Conservation (phyloP, 2,888 invertebrate genomes). For the Cantharis rustica region DNA sequence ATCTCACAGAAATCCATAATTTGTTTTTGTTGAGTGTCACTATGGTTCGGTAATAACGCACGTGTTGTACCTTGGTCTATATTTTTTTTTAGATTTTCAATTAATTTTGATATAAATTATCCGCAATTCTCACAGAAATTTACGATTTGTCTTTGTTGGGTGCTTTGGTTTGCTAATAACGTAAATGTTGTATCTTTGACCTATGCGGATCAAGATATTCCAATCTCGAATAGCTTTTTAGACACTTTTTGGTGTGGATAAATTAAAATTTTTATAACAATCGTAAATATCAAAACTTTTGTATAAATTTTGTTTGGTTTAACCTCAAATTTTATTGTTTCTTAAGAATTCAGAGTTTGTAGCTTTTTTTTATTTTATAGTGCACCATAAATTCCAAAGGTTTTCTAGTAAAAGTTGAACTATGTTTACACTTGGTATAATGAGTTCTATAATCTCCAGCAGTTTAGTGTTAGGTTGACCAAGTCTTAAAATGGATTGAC, state of each 20-base stretch:
- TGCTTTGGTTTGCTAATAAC: no score
- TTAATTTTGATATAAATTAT: no score
- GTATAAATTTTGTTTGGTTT: neutral
- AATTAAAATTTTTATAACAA: neutral
- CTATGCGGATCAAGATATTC: no score
- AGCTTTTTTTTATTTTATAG: neutral
- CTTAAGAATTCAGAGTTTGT: neutral
- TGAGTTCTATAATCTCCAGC: conserved; percentile 30
- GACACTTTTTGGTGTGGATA: neutral
- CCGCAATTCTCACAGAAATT: no score
- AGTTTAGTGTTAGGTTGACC: conserved; percentile 27
- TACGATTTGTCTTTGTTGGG: no score
- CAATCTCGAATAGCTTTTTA: neutral
- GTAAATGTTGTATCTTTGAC: no score
- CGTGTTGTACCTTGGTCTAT: neutral
- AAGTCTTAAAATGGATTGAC: conserved; percentile 24
- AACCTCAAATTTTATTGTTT: neutral
- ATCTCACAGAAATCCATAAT: no score
- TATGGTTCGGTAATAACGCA: neutral
- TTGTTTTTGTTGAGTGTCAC: no score
- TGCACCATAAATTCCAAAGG: neutral
- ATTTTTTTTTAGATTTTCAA: no score
- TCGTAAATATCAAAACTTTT: neutral
- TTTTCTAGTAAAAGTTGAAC: neutral
- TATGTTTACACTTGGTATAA: conserved; percentile 28